Percentiles rank a stretch among this genome's conserved stretches.
Conservation (phyloP, 2,888 invertebrate genomes). For the Meloe dianella region DNA sequence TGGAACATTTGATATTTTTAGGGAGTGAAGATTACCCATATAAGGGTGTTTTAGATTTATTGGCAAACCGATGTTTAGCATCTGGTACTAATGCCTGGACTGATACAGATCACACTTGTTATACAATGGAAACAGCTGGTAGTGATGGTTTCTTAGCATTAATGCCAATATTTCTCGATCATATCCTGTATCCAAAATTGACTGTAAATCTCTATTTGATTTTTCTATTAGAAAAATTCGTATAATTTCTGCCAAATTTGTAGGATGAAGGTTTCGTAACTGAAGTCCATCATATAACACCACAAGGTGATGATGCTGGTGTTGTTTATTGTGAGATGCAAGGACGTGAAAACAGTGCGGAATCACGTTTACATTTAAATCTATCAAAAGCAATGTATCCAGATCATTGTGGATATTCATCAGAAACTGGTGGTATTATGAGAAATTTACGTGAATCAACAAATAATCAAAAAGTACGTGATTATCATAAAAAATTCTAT, state of each 20-base stretch:
- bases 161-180: constrained; percentile 91
- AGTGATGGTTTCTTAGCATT: constrained; percentile 85
- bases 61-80: constrained; percentile 88
- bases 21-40: constrained; percentile 90
- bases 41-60: constrained; percentile 85
- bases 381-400: constrained; percentile 78
- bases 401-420: constrained; percentile 80
- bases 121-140: constrained; percentile 87
- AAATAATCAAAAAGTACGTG: constrained; percentile 76
- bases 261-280: constrained; percentile 83
- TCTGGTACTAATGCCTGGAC: constrained; percentile 95
- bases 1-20: constrained; percentile 90
- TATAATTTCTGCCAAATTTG: constrained; percentile 9
- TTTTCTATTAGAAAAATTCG: constrained; percentile 8
- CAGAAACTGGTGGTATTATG: constrained; percentile 85
- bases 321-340: constrained; percentile 98
- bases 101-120: constrained; percentile 85
- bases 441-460: constrained; percentile 83
- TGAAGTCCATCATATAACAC: constrained; percentile 91
- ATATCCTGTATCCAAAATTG: constrained; percentile 83
- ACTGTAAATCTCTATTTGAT: constrained; percentile 62
- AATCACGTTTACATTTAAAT: constrained; percentile 70
- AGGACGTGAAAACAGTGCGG: constrained; percentile 81
- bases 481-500: constrained; percentile 86
- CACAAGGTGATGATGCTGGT: constrained; percentile 87